A percentile compares a stretch with the other conserved stretches of the same genome.
Conservation (phyloP, 2,113 vertebrate genomes). For the Tiliqua scincoides region DNA sequence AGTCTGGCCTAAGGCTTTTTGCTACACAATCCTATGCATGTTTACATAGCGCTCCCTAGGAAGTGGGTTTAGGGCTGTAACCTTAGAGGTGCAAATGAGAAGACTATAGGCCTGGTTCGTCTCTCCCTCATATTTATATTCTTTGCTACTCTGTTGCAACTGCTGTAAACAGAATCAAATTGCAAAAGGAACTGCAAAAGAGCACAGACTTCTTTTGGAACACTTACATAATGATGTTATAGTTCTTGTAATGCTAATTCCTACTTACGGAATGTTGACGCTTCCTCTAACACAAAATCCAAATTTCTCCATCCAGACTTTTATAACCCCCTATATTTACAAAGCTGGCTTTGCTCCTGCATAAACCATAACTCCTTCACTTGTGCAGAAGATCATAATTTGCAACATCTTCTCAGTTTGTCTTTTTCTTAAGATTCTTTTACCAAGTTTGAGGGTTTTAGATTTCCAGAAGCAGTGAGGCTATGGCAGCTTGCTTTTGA, state of each 20-base stretch:
- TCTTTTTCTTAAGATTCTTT: neutral
- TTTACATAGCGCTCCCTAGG: too few relatives aligned
- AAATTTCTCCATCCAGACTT: neutral
- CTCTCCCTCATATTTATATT: neutral
- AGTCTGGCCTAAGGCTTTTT: neutral
- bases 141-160: neutral
- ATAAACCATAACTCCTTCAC: slow-evolving; percentile 11
- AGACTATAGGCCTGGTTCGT: neutral
- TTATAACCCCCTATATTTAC: accelerated
- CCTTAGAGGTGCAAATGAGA: neutral
- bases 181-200: neutral
- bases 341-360: neutral
- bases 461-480: too few relatives aligned
- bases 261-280: slow-evolving; percentile 8
- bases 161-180: neutral
- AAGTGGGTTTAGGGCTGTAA: too few relatives aligned
- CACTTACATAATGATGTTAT: neutral
- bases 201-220: neutral
- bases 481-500: too few relatives aligned
- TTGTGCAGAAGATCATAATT: neutral
- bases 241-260: neutral
- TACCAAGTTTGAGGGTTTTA: too few relatives aligned
- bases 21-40: too few relatives aligned
- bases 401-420: neutral
- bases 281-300: neutral